Evolutionary conservation across 2,797 vertebrate species (phyloP).

Genomic region (Lacerta bilineata): DNA sequence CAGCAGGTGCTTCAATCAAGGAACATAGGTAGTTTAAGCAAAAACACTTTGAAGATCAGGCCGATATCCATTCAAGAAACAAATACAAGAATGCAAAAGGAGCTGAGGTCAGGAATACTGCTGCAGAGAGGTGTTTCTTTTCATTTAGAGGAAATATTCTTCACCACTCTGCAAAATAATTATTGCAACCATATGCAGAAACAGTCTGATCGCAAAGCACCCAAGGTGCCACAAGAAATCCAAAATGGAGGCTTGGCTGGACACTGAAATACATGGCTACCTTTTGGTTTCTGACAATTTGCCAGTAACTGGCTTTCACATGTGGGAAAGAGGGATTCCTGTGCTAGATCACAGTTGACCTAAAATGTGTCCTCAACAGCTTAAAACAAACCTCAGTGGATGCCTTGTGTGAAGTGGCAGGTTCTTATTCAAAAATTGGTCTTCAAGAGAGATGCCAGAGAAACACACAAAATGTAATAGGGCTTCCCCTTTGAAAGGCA

Average conservation of each 20-base stretch:
- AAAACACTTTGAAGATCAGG: neutral
- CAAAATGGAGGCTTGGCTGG: neutral
- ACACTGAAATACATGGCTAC: neutral
- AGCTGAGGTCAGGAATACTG: neutral
- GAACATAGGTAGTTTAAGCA: neutral
- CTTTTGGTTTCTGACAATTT: neutral
- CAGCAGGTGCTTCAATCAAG: slow-evolving; percentile 22
- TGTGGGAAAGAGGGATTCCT: too few species aligned
- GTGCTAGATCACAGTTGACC: too few species aligned
- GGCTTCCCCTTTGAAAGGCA: too few species aligned
- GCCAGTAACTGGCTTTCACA: too few species aligned
- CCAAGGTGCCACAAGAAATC: neutral
- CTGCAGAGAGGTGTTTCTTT: neutral
- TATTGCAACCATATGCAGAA: neutral
- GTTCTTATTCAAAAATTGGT: too few species aligned
- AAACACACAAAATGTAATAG: too few species aligned
- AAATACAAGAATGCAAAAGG: neutral
- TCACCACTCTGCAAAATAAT: neutral
- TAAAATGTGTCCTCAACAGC: too few species aligned
- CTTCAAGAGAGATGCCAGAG: too few species aligned
- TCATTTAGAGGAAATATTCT: neutral
- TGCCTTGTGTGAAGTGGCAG: too few species aligned
- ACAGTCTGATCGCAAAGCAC: neutral
- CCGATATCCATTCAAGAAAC: too few species aligned
- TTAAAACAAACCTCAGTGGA: too few species aligned